These are phyloP conservation scores for Nibea albiflora DNA, from an alignment of 2,113 vertebrate species.

Conservation along the genomic window DNA sequence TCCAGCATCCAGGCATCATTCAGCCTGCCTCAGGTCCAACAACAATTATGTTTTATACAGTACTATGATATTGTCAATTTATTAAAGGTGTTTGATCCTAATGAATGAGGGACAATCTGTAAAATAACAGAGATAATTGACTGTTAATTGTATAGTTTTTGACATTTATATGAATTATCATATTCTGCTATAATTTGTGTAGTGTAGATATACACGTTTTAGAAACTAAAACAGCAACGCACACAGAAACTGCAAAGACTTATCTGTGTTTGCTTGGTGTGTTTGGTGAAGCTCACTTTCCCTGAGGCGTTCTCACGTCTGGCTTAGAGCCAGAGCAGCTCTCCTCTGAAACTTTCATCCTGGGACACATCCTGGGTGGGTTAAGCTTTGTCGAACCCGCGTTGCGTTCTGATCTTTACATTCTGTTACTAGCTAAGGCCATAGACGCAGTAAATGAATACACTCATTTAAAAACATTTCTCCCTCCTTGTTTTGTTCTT, in stretches of 20 bases:
- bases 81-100: too few species aligned
- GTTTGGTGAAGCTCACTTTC: slow-evolving; percentile 18
- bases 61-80: too few species aligned
- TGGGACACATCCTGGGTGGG: slow-evolving; percentile 1
- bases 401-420: neutral
- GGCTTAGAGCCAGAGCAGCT: slow-evolving; percentile 35
- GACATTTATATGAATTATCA: too few species aligned
- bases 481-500: slow-evolving; percentile 10
- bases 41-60: too few species aligned
- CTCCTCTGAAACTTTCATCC: slow-evolving; percentile 16
- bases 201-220: neutral
- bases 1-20: too few species aligned
- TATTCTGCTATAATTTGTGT: too few species aligned
- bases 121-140: too few species aligned
- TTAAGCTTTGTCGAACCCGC: slow-evolving; percentile 18
- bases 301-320: slow-evolving; percentile 15
- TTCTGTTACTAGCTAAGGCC: neutral
- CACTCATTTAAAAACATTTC: neutral
- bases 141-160: too few species aligned
- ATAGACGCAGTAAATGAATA: neutral
- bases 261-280: slow-evolving; percentile 2
- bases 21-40: too few species aligned
- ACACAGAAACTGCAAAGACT: neutral
- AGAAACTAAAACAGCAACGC: neutral
- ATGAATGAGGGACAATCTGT: too few species aligned